These are phyloP conservation scores for Oceanites oceanicus DNA, from an alignment of 2,113 vertebrate species.

Conservation along the genomic window DNA sequence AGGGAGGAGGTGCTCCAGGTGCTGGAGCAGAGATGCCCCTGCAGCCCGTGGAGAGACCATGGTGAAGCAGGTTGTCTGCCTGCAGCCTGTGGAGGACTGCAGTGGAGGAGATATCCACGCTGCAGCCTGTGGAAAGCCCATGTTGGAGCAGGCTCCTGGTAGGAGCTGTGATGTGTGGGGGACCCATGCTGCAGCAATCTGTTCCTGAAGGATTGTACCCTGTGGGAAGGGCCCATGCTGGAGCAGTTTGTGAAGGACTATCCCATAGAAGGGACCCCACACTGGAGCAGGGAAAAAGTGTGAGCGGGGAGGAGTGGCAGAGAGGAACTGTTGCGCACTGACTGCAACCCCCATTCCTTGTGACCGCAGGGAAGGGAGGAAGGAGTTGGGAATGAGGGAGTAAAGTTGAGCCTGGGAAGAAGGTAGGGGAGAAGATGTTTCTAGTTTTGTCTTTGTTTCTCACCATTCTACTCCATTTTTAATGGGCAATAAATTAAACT, in stretches of 20 bases:
- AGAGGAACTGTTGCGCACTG: background rate
- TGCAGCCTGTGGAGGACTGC: background rate
- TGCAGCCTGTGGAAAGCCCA: background rate
- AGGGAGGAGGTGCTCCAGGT: background rate
- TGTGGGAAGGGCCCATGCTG: accelerated
- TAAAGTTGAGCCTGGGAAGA: background rate
- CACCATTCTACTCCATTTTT: background rate
- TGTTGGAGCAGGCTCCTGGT: background rate
- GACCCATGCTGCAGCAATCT: background rate
- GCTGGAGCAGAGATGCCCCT: accelerated
- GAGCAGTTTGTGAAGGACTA: background rate
- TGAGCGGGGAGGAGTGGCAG: background rate
- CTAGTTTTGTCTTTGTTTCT: background rate
- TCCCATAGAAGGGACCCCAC: background rate
- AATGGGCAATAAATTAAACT: background rate
- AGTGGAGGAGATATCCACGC: background rate
- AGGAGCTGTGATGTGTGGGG: background rate
- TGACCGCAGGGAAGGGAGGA: background rate
- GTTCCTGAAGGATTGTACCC: background rate
- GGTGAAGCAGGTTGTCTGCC: background rate
- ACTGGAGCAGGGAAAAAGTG: background rate
- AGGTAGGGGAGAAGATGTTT: background rate
- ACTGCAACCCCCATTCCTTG: background rate
- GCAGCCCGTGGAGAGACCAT: background rate
- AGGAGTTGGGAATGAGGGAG: background rate